Conservation (phyloP, 1,140 invertebrate species). For the Mizuhopecten yessoensis region DNA sequence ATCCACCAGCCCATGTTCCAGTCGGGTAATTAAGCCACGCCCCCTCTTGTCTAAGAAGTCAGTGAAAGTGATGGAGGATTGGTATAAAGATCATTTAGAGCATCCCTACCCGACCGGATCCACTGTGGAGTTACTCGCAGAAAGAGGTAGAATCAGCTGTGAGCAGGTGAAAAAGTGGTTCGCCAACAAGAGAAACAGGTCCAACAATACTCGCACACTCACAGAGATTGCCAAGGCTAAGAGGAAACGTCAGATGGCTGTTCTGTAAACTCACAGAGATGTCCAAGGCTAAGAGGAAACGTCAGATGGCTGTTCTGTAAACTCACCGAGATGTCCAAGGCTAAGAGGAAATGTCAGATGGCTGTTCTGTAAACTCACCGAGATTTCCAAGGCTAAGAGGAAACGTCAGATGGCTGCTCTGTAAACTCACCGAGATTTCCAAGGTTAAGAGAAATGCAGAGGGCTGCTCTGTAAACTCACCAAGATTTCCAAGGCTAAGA, state of each 20-base stretch:
- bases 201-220: slow-evolving; percentile 63
- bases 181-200: slow-evolving; percentile 66
- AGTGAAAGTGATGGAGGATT: slow-evolving; percentile 59
- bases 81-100: slow-evolving; percentile 62
- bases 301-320: slow-evolving; percentile 49
- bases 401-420: slow-evolving; percentile 49
- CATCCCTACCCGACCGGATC: slow-evolving; percentile 65
- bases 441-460: slow-evolving; percentile 57
- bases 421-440: slow-evolving; percentile 64
- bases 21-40: slow-evolving; percentile 54
- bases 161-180: slow-evolving; percentile 71
- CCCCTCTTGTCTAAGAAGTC: slow-evolving; percentile 61
- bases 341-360: slow-evolving; percentile 57
- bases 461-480: slow-evolving; percentile 50
- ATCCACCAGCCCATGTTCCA: neutral
- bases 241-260: slow-evolving; percentile 50
- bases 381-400: slow-evolving; percentile 64
- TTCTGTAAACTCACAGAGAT: slow-evolving; percentile 55
- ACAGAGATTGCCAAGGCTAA: slow-evolving; percentile 67
- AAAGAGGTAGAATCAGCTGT: slow-evolving; percentile 46
- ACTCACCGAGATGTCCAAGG: slow-evolving; percentile 65
- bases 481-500: slow-evolving; percentile 65
- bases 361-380: slow-evolving; percentile 50
- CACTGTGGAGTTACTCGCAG: slow-evolving; percentile 48
- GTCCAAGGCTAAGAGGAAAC: slow-evolving; percentile 59